Conservation (phyloP, 1,140 invertebrate species). For the Drosophila nebulosa region DNA sequence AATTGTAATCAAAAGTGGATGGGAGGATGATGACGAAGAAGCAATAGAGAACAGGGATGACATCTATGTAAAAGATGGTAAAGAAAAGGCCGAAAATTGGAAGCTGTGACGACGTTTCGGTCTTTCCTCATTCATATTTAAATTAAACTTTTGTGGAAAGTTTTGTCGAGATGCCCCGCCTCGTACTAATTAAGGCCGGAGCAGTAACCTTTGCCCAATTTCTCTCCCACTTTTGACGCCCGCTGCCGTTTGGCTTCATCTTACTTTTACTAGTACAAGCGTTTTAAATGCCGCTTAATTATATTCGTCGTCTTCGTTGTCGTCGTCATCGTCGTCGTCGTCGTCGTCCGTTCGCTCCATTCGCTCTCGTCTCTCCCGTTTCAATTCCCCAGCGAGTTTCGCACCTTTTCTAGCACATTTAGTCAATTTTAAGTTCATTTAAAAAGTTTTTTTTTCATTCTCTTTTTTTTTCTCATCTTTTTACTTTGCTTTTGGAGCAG, state of each 20-base stretch:
- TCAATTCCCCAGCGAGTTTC: constrained; percentile 42
- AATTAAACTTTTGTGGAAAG: constrained; percentile 72
- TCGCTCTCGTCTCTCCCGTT: background rate
- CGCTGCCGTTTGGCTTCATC: background rate
- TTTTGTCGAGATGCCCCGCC: constrained; percentile 34
- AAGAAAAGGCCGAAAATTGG: constrained; percentile 13
- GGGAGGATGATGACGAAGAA: background rate
- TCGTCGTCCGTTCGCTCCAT: background rate
- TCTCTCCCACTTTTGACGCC: constrained; percentile 17
- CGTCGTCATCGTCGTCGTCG: constrained; percentile 23
- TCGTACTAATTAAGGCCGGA: constrained; percentile 30
- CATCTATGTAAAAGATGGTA: background rate
- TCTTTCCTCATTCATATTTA: constrained; percentile 65
- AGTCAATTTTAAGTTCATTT: constrained; percentile 79
- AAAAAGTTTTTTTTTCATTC: constrained; percentile 48
- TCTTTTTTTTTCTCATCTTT: constrained; percentile 10
- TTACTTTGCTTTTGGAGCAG: background rate
- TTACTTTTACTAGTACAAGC: constrained; percentile 47
- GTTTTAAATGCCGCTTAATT: constrained; percentile 78
- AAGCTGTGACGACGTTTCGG: background rate
- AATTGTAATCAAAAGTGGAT: background rate
- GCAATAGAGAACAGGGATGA: background rate
- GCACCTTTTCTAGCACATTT: constrained; percentile 73
- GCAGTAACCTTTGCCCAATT: background rate
- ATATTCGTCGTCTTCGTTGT: constrained; percentile 44